Evolutionary conservation across 2,113 vertebrate genomes (phyloP).

Genomic region (Ploceus nigricollis): DNA sequence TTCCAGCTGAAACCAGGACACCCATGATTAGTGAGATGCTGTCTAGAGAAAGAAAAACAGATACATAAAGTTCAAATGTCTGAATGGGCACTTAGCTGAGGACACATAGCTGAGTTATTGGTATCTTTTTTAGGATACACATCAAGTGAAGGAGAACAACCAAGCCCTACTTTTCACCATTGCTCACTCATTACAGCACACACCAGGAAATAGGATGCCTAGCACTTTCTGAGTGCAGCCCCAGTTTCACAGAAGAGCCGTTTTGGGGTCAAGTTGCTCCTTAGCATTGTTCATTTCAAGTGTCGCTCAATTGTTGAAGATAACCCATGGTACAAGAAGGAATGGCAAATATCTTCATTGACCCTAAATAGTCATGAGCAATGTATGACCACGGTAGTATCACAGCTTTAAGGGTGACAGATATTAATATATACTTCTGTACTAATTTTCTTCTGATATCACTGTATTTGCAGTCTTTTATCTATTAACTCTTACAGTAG

Average conservation of each 20-base stretch:
- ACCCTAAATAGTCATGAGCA: not conserved
- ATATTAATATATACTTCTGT: not conserved
- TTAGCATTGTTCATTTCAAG: not conserved
- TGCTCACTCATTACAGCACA: not conserved
- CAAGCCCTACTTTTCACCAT: not conserved
- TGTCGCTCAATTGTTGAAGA: rapidly evolving
- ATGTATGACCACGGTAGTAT: rapidly evolving
- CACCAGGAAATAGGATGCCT: not conserved
- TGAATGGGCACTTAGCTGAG: not conserved
- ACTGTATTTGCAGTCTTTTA: not conserved
- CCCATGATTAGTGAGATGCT: not conserved
- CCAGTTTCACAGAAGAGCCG: not conserved
- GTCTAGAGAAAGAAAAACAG: not conserved
- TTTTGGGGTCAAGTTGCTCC: not conserved
- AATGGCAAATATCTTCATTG: not conserved
- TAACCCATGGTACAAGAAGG: not conserved
- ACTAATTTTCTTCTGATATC: not conserved
- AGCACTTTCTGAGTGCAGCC: not conserved
- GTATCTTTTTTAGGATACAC: not conserved
- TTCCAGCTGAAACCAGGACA: not conserved
- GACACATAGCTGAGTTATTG: not conserved
- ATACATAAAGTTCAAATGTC: not conserved
- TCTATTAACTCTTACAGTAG: not conserved
- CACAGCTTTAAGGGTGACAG: not conserved
- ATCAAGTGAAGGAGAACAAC: not conserved